Evolutionary conservation across 2,888 invertebrate genomes (phyloP).

Genomic region (Mongoloraphidia duomilia): DNA sequence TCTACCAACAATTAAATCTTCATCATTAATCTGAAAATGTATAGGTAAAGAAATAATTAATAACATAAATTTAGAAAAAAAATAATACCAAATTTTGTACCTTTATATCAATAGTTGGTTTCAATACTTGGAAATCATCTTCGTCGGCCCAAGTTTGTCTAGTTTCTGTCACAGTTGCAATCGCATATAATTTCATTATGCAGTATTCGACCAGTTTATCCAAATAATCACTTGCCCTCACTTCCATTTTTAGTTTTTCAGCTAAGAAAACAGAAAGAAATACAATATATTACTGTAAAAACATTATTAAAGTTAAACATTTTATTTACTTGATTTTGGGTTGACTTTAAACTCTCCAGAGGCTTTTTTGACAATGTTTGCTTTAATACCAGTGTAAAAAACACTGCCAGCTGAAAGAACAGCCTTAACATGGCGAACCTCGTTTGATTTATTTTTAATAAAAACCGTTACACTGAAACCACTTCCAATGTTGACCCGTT

Average conservation of each 20-base stretch:
- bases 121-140: constrained; percentile 65
- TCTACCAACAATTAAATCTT: constrained; percentile 40
- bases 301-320: background rate
- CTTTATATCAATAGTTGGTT: constrained; percentile 53
- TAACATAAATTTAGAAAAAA: constrained; percentile 2
- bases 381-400: constrained; percentile 63
- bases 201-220: constrained; percentile 68
- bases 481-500: constrained; percentile 53
- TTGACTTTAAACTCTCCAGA: constrained; percentile 48
- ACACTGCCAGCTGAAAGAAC: constrained; percentile 53
- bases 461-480: constrained; percentile 50
- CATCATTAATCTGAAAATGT: constrained; percentile 13
- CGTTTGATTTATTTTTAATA: constrained; percentile 43
- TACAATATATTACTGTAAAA: background rate
- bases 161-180: constrained; percentile 67
- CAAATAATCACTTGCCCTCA: constrained; percentile 55
- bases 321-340: constrained; percentile 43
- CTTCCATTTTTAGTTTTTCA: constrained; percentile 38
- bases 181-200: constrained; percentile 63
- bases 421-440: constrained; percentile 49
- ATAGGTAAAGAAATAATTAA: background rate
- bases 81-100: constrained; percentile 28
- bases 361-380: constrained; percentile 51
- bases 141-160: constrained; percentile 71
- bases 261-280: constrained; percentile 25